A percentile compares a stretch with the other conserved stretches of the same genome.
phyloP scores from a whole-genome alignment of 2,113 vertebrate species.

The Crotalus helleri region DNA sequence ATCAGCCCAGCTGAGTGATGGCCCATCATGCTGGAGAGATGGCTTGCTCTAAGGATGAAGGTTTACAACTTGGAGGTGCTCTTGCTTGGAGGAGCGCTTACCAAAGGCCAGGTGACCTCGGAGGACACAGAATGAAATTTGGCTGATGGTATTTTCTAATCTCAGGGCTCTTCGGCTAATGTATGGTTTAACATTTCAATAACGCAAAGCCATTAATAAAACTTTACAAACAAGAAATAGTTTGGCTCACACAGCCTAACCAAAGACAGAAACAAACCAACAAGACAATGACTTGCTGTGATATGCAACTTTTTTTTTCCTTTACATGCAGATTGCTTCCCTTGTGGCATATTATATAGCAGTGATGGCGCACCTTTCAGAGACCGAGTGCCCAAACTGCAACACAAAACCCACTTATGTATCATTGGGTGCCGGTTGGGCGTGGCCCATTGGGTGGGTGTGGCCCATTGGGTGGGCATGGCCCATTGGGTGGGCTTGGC shows the following conservation, averaged over 20 bases:
- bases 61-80: no score
- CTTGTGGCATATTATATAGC: neutral
- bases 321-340: neutral
- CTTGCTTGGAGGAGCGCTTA: neutral
- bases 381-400: no score
- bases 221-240: neutral
- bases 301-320: neutral
- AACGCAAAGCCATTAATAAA: neutral
- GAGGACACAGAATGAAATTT: neutral
- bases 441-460: no score
- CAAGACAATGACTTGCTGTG: neutral
- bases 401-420: no score
- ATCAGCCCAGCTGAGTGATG: neutral
- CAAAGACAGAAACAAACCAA: neutral
- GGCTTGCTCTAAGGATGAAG: neutral
- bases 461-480: no score
- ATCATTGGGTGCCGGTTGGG: no score
- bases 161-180: neutral
- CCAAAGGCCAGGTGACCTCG: neutral
- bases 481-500: no score
- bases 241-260: neutral
- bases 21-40: neutral
- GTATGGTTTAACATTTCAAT: neutral
- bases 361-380: no score
- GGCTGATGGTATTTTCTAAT: neutral